Evolutionary conservation across 2,113 vertebrate species (phyloP).

Genomic region (Platichthys stellatus): DNA sequence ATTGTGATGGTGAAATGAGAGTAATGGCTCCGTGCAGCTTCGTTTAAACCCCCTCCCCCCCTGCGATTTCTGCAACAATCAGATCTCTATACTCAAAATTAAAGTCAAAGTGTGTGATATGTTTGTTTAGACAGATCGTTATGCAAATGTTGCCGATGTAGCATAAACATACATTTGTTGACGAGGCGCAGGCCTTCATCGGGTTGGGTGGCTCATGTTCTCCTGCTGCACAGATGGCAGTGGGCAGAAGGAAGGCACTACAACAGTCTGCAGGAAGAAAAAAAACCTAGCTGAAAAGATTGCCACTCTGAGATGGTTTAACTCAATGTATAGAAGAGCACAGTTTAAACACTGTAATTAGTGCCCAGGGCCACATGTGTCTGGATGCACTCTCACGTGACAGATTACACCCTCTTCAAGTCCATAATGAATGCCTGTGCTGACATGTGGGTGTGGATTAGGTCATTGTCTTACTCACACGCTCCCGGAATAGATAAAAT

Average conservation of each 20-base stretch:
- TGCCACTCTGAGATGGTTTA: conserved; percentile 21
- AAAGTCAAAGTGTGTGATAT: neutral
- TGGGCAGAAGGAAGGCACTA: conserved; percentile 61
- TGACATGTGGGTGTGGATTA: conserved; percentile 65
- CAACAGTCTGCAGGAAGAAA: conserved; percentile 5
- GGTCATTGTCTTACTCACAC: conserved; percentile 63
- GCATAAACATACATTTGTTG: conserved; percentile 49
- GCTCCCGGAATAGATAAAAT: conserved; percentile 62
- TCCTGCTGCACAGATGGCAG: conserved; percentile 61
- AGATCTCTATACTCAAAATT: neutral
- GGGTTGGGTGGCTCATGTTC: conserved; percentile 44
- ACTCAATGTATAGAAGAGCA: conserved; percentile 39
- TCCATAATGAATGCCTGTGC: conserved; percentile 66
- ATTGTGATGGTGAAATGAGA: conserved; percentile 10
- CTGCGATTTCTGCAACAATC: neutral
- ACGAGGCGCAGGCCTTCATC: conserved; percentile 23
- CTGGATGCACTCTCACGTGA: conserved; percentile 47
- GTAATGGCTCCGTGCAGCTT: neutral
- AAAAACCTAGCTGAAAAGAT: conserved; percentile 30
- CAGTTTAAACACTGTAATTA: conserved; percentile 68
- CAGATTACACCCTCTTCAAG: conserved; percentile 46
- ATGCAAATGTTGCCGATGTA: conserved; percentile 16
- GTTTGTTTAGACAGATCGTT: conserved; percentile 16
- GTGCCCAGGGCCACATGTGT: conserved; percentile 37
- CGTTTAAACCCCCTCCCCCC: neutral